Evolutionary conservation across 2,888 invertebrate species (phyloP).

Genomic region (Dryadula phaetusa): DNA sequence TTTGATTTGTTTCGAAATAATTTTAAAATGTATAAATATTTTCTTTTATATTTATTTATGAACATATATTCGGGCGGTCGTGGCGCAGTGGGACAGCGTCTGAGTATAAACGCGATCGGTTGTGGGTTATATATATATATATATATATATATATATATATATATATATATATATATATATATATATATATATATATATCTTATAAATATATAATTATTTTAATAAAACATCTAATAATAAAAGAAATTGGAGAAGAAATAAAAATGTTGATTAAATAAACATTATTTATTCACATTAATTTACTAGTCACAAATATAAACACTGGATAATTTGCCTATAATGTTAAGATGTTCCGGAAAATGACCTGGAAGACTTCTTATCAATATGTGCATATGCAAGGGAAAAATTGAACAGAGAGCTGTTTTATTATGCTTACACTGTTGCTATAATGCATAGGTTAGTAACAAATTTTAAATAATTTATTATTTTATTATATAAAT

Average conservation of each 20-base stretch:
- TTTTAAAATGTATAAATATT: no score
- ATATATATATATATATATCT: no score
- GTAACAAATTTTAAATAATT: neutral
- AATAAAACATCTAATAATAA: no score
- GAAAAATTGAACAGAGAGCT: slow-evolving; percentile 91
- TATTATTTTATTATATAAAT: neutral
- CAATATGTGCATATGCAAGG: slow-evolving; percentile 88
- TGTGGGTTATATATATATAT: no score
- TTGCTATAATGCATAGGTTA: slow-evolving; percentile 89
- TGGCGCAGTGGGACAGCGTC: no score
- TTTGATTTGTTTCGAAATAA: no score
- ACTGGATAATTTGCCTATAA: slow-evolving; percentile 34
- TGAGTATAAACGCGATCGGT: no score
- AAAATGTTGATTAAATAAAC: neutral
- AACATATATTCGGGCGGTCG: no score
- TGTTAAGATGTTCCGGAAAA: slow-evolving; percentile 67
- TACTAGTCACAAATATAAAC: slow-evolving; percentile 34
- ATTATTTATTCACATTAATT: slow-evolving; percentile 28
- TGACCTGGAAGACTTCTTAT: slow-evolving; percentile 86
- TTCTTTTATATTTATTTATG: no score
- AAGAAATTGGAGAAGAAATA: neutral
- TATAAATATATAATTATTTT: no score
- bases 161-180: no score
- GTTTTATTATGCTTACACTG: slow-evolving; percentile 91
- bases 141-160: no score